These are phyloP conservation scores for Desoria tigrina DNA, from an alignment of 2,888 invertebrate species.

Conservation along the genomic window DNA sequence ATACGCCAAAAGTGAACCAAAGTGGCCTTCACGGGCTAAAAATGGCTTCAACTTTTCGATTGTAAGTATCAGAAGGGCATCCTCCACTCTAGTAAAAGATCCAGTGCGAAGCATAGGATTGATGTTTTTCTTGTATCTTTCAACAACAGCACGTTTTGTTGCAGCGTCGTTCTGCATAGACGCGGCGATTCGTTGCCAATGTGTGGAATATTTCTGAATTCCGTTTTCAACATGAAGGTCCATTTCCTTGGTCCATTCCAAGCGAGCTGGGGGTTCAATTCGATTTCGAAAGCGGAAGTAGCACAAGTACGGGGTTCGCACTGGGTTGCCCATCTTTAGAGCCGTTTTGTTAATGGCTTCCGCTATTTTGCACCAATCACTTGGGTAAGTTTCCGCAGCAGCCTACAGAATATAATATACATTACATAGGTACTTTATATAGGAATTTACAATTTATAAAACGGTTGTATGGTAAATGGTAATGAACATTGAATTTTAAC, in stretches of 20 bases:
- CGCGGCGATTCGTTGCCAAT: constrained; percentile 45
- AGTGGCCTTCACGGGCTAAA: constrained; percentile 44
- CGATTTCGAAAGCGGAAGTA: constrained; percentile 39
- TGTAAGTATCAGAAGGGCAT: constrained; percentile 44
- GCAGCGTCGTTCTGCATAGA: constrained; percentile 29
- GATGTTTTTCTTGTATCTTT: constrained; percentile 47
- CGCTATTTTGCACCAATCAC: constrained; percentile 37
- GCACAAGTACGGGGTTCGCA: constrained; percentile 41
- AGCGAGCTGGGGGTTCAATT: constrained; percentile 25
- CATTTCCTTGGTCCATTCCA: constrained; percentile 36
- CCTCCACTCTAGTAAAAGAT: constrained; percentile 49
- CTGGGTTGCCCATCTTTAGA: not conserved
- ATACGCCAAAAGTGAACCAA: constrained; percentile 45
- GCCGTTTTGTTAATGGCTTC: constrained; percentile 14
- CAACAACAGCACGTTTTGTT: constrained; percentile 43
- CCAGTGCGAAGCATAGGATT: constrained; percentile 46
- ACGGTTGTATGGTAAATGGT: too few relatives aligned
- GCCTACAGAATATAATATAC: too few relatives aligned
- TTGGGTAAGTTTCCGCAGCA: too few relatives aligned
- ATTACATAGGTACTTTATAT: too few relatives aligned
- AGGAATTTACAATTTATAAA: too few relatives aligned
- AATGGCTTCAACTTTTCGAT: constrained; percentile 47
- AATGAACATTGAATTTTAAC: too few relatives aligned
- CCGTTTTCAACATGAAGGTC: constrained; percentile 25
- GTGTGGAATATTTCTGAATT: constrained; percentile 31